Percentiles rank a stretch among this genome's conserved stretches.
Evolutionary conservation across 2,113 vertebrate species (phyloP).

Genomic region (Deroptyus accipitrinus): DNA sequence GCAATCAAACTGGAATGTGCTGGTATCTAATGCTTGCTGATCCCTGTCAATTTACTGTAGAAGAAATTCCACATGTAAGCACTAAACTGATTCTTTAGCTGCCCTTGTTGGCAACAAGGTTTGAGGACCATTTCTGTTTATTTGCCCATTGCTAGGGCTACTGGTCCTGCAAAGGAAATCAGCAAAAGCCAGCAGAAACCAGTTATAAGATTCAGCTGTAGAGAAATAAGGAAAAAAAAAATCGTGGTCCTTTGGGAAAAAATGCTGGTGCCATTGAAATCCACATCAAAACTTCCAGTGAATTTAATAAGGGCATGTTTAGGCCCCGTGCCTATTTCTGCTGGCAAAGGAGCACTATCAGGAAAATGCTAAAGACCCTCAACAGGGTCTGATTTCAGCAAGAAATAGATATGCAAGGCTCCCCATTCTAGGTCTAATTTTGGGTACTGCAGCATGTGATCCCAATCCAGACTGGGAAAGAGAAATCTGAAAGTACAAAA

Average conservation of each 20-base stretch:
- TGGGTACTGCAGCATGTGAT: neutral
- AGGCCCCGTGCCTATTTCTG: neutral
- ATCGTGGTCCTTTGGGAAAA: neutral
- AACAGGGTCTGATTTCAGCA: neutral
- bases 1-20: constrained; percentile 29
- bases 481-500: neutral
- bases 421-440: neutral
- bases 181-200: neutral
- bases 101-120: neutral
- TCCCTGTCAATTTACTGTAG: neutral
- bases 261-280: constrained; percentile 8
- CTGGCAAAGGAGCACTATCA: constrained; percentile 21
- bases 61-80: constrained; percentile 33
- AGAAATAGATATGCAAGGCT: neutral
- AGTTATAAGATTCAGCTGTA: neutral
- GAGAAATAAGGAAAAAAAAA: neutral
- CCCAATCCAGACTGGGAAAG: neutral
- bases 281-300: constrained; percentile 41
- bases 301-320: constrained; percentile 27
- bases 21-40: neutral
- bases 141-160: neutral
- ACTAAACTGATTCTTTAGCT: neutral
- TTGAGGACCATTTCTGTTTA: neutral
- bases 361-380: constrained; percentile 11
- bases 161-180: neutral